Base-by-base conservation (phyloP, 2,888 invertebrate species). In the Chrysina gloriosa region DNA sequence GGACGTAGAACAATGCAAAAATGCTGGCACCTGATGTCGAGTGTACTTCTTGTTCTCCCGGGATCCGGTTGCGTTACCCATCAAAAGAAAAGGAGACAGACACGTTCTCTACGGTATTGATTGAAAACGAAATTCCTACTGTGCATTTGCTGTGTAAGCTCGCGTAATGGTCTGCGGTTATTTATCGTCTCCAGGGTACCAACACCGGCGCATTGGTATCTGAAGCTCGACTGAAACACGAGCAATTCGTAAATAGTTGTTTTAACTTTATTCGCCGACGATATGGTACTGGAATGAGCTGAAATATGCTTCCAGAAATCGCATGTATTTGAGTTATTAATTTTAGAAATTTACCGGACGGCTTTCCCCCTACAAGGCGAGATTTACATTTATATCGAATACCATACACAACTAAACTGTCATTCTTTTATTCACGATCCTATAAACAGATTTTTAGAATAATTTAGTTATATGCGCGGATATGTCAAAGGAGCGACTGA, bases 41-140 rank as follows among this genome's bases (percentile, higher is more conserved):
- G 31, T n/a, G 7, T 11, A 9, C 31, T 31, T 29, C 52, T 45
- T 72, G 72, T 70, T 73, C 71, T 61, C 69, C 70, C 70, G 75
- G 75, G 73, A 76, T 74, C 74, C 74, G 74, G 73, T 73, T 74
- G 70, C 65, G 71, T 27, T 69, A 71, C 70, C 70, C 72, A 58
- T 39, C 25, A 25, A 58, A 58, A 23, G 25, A 58, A 58, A 27
- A 58, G 31, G 11, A 58, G 19, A 23, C 16, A 47, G 23, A 58
- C 39, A 58, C 39, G 19, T 39, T 73, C 71, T 58, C 47, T 7
- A n/a, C n/a, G 14, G 21, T 34, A 64, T 63, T 67, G 67, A 67
- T 67, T 67, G 67, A 63, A 67, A 67, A 42, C 52, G 31, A 52
- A 67, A 67, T 67, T 52, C 67, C 52, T 67, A 50, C 67, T 67